Evolutionary conservation across 2,888 invertebrate species (phyloP).

Genomic region (Drosophila quasianomalipes): DNA sequence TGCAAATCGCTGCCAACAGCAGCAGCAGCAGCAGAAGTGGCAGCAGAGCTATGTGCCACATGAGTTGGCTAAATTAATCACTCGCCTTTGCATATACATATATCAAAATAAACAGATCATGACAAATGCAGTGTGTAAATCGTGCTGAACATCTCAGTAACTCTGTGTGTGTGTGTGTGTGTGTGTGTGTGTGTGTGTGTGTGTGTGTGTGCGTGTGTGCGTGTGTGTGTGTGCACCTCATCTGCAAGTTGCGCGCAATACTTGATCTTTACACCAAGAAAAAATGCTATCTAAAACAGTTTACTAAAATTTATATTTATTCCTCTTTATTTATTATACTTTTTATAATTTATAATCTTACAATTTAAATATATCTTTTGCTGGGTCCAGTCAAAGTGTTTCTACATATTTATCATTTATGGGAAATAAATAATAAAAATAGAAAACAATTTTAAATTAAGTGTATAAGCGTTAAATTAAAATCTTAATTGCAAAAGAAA

Average conservation of each 20-base stretch:
- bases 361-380: not conserved
- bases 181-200: constrained; percentile 16
- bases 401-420: not conserved
- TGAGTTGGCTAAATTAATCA: constrained; percentile 67
- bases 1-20: constrained; percentile 57
- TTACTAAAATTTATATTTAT: not conserved
- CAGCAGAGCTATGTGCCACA: constrained; percentile 10
- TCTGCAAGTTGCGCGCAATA: constrained; percentile 5
- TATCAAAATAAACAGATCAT: constrained; percentile 80
- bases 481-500: not conserved
- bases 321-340: not conserved
- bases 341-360: not conserved
- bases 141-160: constrained; percentile 46
- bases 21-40: constrained; percentile 8
- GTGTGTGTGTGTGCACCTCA: constrained; percentile 46
- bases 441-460: too few species aligned
- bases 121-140: constrained; percentile 74
- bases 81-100: constrained; percentile 46
- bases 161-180: constrained; percentile 14
- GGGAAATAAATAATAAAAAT: too few species aligned
- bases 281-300: fast-evolving
- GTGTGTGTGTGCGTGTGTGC: constrained; percentile 11
- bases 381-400: not conserved
- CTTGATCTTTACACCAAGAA: not conserved
- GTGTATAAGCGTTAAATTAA: not conserved